Conservation (phyloP, 2,797 vertebrate genomes). For the Fundulus diaphanus region DNA sequence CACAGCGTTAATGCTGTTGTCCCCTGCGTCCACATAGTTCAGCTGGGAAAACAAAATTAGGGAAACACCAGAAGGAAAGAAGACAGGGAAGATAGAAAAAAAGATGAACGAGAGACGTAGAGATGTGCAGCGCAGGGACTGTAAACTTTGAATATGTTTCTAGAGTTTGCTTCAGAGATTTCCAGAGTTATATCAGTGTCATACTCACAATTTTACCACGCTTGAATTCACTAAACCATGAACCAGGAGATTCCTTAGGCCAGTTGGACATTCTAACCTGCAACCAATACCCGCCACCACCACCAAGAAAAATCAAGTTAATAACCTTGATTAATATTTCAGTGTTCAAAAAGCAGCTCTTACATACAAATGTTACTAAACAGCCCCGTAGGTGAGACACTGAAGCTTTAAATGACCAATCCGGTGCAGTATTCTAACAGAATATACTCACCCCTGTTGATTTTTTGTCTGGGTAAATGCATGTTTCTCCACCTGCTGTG, state of each 20-base stretch:
- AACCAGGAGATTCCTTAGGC: slow-evolving; percentile 95
- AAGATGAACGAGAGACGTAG: slow-evolving; percentile 1
- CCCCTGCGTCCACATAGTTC: slow-evolving; percentile 90
- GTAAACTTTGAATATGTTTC: background rate
- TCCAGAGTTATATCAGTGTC: slow-evolving; percentile 15
- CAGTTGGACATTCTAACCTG: slow-evolving; percentile 97
- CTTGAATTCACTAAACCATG: slow-evolving; percentile 99
- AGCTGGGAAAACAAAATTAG: slow-evolving; percentile 76
- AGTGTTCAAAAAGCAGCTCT: background rate
- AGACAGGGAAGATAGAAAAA: background rate
- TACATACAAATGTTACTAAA: background rate
- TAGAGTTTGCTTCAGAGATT: slow-evolving; percentile 35
- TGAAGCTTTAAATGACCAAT: background rate
- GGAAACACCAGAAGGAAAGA: background rate
- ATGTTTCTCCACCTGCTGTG: slow-evolving; percentile 95
- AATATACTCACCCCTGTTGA: slow-evolving; percentile 90
- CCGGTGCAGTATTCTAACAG: background rate
- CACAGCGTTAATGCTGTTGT: slow-evolving; percentile 89
- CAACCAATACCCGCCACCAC: slow-evolving; percentile 1
- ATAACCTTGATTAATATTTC: background rate
- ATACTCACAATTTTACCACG: slow-evolving; percentile 95
- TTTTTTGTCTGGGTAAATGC: slow-evolving; percentile 96
- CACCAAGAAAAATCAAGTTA: background rate
- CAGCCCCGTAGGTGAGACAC: background rate
- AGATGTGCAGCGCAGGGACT: slow-evolving; percentile 9